phyloP scores from a whole-genome alignment of 2,113 vertebrate genomes.

The Otis tarda region DNA sequence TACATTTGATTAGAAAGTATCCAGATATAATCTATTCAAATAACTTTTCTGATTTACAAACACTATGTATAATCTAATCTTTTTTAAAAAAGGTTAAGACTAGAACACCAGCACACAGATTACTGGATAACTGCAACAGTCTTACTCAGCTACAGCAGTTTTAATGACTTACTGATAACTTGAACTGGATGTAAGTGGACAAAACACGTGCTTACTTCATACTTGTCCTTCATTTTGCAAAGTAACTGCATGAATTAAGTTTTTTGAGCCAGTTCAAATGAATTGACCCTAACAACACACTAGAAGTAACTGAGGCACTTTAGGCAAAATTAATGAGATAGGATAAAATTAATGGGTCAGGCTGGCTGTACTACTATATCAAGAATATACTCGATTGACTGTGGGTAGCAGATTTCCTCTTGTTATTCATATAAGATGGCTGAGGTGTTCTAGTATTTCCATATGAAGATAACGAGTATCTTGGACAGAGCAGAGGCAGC shows the following conservation, averaged over 20 bases:
- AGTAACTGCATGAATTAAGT: not conserved
- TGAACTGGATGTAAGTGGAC: not conserved
- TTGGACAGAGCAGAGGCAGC: not conserved
- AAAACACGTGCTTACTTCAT: not conserved
- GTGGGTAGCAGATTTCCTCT: not conserved
- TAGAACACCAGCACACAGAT: not conserved
- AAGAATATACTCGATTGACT: not conserved
- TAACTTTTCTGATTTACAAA: not conserved
- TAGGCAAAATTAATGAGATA: constrained; percentile 16
- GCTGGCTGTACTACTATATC: not conserved
- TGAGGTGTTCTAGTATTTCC: not conserved
- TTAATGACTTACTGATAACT: not conserved
- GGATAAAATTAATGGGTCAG: not conserved
- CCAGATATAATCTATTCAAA: not conserved
- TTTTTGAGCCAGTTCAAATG: not conserved
- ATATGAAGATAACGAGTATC: not conserved
- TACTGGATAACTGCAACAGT: not conserved
- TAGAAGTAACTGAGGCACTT: constrained; percentile 64
- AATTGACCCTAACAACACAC: not conserved
- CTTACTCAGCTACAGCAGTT: not conserved
- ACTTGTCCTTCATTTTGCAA: not conserved
- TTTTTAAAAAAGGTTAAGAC: not conserved
- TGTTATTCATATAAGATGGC: not conserved
- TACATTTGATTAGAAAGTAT: not conserved
- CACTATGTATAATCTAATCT: not conserved